phyloP scores from a whole-genome alignment of 2,113 vertebrate genomes.

The Chroicocephalus ridibundus region DNA sequence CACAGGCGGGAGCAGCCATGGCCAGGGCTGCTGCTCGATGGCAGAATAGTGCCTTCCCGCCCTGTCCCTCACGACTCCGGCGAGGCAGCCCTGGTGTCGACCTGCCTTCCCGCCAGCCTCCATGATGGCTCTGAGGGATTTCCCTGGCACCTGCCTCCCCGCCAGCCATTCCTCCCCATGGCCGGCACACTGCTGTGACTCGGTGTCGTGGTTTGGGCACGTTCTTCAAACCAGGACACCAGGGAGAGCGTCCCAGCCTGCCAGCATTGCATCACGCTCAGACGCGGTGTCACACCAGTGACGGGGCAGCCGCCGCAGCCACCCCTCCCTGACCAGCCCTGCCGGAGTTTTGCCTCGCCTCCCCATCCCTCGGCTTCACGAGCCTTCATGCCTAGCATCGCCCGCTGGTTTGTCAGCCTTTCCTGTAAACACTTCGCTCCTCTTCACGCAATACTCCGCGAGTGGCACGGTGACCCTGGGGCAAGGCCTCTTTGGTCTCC shows the following conservation, averaged over 20 bases:
- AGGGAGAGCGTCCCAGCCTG: accelerated
- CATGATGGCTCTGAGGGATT: neutral
- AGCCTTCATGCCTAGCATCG: neutral
- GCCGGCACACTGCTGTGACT: neutral
- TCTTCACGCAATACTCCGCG: accelerated
- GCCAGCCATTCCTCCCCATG: accelerated
- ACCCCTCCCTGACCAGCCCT: neutral
- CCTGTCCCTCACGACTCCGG: accelerated
- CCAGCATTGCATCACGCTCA: neutral
- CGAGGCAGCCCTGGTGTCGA: neutral
- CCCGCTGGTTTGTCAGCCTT: neutral
- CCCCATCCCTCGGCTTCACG: neutral
- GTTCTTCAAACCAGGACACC: neutral
- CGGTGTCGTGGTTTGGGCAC: neutral
- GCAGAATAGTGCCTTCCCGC: accelerated
- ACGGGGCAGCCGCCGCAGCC: accelerated
- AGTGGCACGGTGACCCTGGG: neutral
- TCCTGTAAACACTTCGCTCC: neutral
- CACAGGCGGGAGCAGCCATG: accelerated
- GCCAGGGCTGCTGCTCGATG: accelerated
- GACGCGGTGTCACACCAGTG: accelerated
- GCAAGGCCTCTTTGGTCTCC: neutral
- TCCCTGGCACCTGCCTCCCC: neutral
- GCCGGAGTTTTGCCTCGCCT: neutral
- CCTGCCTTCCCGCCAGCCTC: neutral